A percentile compares a stretch with the other conserved stretches of the same genome.
Evolutionary conservation across 2,113 vertebrate genomes (phyloP).

Genomic region (Arenaria interpres): DNA sequence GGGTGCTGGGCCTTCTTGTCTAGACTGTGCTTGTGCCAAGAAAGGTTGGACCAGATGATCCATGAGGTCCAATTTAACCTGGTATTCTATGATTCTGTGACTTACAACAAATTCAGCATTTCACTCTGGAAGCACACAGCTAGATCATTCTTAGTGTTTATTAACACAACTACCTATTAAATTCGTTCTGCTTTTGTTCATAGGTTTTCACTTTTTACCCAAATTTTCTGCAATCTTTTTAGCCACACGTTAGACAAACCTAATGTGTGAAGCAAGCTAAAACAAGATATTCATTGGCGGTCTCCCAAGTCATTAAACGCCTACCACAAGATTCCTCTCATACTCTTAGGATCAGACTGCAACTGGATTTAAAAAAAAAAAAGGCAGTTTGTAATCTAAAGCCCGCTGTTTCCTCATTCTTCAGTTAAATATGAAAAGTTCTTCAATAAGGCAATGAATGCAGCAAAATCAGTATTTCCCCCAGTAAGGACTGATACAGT

Average conservation of each 20-base stretch:
- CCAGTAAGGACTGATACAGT: neutral
- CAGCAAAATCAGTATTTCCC: neutral
- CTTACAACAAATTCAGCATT: neutral
- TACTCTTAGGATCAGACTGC: slow-evolving; percentile 27
- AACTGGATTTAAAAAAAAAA: neutral
- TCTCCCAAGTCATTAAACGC: slow-evolving; percentile 56
- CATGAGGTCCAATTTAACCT: neutral
- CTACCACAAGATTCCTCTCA: slow-evolving; percentile 59
- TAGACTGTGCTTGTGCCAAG: neutral
- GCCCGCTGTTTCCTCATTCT: neutral
- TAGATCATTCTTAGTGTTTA: neutral
- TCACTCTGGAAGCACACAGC: neutral
- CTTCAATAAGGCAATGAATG: neutral
- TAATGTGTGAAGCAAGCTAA: slow-evolving; percentile 50
- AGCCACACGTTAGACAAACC: neutral
- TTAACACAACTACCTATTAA: neutral
- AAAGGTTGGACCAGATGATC: neutral
- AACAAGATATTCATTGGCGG: slow-evolving; percentile 36
- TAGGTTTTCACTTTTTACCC: slow-evolving; percentile 19
- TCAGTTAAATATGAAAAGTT: neutral
- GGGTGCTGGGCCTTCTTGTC: neutral
- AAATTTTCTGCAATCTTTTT: neutral
- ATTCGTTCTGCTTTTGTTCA: neutral
- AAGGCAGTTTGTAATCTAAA: neutral
- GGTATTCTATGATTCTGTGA: neutral